These are phyloP conservation scores for Aegithalos caudatus DNA, from an alignment of 2,113 vertebrate genomes.

Conservation along the genomic window DNA sequence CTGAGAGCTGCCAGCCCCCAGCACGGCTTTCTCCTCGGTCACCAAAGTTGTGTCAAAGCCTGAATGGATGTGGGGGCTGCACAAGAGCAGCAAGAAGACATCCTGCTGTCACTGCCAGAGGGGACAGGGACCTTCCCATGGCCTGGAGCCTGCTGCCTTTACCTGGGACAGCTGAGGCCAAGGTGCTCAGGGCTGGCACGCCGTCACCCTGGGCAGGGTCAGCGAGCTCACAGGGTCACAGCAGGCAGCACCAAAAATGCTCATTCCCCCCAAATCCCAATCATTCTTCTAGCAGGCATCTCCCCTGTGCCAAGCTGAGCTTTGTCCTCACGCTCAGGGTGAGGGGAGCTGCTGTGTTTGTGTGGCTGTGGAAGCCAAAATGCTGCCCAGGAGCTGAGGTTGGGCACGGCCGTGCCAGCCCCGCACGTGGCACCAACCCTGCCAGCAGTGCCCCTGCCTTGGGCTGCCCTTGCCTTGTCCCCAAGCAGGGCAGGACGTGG, in stretches of 20 bases:
- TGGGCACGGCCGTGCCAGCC: neutral
- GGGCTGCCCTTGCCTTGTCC: neutral
- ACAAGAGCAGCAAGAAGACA: neutral
- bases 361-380: neutral
- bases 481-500: neutral
- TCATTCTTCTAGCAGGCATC: neutral
- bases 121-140: neutral
- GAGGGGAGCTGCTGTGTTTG: neutral
- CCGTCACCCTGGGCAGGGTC: neutral
- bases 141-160: neutral
- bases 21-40: neutral
- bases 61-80: neutral
- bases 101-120: neutral
- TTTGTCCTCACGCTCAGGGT: neutral
- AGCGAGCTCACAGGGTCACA: neutral
- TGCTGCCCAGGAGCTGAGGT: neutral
- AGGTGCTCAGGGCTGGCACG: fast-evolving
- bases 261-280: fast-evolving
- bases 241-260: neutral
- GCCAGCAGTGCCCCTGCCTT: neutral
- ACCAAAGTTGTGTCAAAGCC: neutral
- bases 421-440: fast-evolving
- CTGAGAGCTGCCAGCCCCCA: neutral
- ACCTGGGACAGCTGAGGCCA: neutral
- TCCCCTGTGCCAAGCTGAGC: neutral